Base-by-base conservation (phyloP, 2,797 vertebrate species). In the Mus minutoides region DNA sequence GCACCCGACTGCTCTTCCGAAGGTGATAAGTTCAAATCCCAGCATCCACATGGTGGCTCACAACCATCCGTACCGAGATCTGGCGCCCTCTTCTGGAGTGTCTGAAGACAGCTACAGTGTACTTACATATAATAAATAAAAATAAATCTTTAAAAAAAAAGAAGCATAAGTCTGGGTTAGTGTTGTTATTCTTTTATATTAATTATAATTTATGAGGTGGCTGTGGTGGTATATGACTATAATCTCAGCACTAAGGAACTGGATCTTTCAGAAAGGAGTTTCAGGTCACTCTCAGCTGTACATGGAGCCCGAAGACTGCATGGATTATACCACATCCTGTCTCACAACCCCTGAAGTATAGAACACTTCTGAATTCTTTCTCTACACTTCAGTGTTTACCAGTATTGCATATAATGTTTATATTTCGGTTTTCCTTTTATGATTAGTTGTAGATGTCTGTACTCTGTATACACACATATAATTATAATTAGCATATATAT, bases 301-400 rank as follows among this genome's bases (percentile, higher is more conserved):
- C 8, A 46, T 21, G 10, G 87, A 76, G 29, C 21, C 58, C 52
- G 46, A 43, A 19, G 37, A 77, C 21, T 49, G 31, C 43, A 40
- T 49, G 73, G 31, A 26, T 46, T 64, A 46, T 2, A 24, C 24
- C 26, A 89, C 29, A 49, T 62, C 56, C 56, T 62, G 40, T 89
- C 73, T 60, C 26, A 34, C 7, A 58, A 43, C 21, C 37, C 31
- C 52, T 10, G 14, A 75, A 75, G 43, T 60, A 60, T 34, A 43
- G 16, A 43, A 76, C 29, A 69, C 14, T 21, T 95, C 73, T 79
- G 10, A 85, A 52, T 91, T 93, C n/a, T 92, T 95, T 84, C 29
- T 88, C 26, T 92, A 77, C 67, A 29, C 29, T 54, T 58, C 62
- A 34, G 49, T 77, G 7, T 73, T 90, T 91, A 84, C n/a, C 67